phyloP scores from a whole-genome alignment of 2,797 vertebrate species.

The Phalanger gymnotis region DNA sequence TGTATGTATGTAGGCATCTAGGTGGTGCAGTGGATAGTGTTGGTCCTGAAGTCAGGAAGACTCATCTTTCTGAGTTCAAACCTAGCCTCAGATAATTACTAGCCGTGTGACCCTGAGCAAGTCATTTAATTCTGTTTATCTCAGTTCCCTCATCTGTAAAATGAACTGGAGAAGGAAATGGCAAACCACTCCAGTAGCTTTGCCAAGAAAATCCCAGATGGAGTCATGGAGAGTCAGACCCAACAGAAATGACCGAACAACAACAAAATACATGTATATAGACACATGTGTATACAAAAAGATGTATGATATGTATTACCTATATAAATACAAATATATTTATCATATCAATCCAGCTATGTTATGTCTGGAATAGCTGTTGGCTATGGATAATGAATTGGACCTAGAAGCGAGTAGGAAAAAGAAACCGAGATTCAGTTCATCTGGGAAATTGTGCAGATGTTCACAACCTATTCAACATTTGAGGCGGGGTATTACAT shows the following conservation, averaged over 20 bases:
- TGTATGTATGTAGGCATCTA: not conserved
- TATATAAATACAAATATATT: not conserved
- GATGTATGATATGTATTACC: not conserved
- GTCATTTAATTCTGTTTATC: not conserved
- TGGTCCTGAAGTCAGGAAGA: not conserved
- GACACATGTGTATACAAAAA: not conserved
- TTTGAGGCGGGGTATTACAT: not conserved
- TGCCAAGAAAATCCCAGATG: not conserved
- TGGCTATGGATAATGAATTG: not conserved
- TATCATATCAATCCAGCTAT: not conserved
- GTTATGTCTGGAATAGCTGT: not conserved
- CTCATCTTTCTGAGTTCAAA: not conserved
- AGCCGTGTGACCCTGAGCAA: not conserved
- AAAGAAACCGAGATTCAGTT: not conserved
- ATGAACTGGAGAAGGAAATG: not conserved
- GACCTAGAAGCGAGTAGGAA: not conserved
- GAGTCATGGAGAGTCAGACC: not conserved
- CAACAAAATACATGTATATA: not conserved
- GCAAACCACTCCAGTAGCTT: not conserved
- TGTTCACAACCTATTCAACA: not conserved
- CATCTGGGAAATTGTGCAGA: not conserved
- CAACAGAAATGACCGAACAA: not conserved
- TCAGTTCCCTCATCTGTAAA: not conserved
- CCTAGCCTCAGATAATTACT: not conserved
- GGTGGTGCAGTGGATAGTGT: not conserved